phyloP scores from a whole-genome alignment of 2,113 vertebrate genomes.

The Macrotis lagotis region DNA sequence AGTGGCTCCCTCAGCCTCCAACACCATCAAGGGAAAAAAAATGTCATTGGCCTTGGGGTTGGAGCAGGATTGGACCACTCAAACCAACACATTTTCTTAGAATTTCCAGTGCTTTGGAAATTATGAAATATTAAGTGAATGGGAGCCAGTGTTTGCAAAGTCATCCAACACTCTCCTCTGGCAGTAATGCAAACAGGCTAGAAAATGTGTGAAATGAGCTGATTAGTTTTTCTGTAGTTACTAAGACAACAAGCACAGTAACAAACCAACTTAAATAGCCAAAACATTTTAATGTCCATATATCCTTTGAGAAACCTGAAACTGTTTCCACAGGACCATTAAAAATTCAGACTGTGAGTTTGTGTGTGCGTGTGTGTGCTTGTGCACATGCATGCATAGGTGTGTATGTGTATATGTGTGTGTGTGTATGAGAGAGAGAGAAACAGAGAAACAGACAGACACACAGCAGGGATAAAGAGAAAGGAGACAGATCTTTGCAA shows the following conservation, averaged over 20 bases:
- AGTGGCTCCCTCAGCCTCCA: neutral
- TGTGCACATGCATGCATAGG: too few species aligned
- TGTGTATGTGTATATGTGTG: too few species aligned
- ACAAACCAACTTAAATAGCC: neutral
- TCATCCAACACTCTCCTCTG: neutral
- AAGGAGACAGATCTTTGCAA: too few species aligned
- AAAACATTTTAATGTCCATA: neutral
- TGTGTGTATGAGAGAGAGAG: too few species aligned
- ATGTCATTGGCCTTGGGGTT: neutral
- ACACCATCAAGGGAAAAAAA: too few species aligned
- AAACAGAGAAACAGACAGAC: too few species aligned
- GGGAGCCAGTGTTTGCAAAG: too few species aligned
- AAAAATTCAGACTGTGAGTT: neutral
- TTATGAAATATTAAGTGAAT: neutral
- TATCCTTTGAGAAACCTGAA: neutral
- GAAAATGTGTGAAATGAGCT: neutral
- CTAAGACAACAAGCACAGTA: neutral
- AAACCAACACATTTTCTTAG: neutral
- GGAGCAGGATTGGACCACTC: neutral
- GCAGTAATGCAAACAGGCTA: neutral
- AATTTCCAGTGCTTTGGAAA: neutral
- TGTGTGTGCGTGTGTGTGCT: too few species aligned
- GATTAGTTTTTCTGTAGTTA: conserved; percentile 9
- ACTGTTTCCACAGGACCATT: neutral
- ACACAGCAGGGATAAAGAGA: too few species aligned